These are phyloP conservation scores for Metacarcinus magister DNA, from an alignment of 2,888 invertebrate genomes.

Conservation along the genomic window DNA sequence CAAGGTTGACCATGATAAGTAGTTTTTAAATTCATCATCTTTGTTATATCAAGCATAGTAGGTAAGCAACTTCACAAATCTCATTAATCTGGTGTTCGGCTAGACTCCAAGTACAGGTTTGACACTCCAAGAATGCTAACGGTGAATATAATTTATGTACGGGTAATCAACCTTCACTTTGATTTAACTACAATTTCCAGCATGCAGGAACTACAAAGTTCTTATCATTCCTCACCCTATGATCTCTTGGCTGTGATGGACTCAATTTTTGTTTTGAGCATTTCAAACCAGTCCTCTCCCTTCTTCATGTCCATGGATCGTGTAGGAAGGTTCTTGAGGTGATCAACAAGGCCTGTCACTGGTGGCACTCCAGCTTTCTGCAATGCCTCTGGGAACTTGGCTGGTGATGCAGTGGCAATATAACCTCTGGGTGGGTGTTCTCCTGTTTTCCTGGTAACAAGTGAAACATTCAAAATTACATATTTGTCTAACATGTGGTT, in stretches of 20 bases:
- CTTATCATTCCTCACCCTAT: neutral
- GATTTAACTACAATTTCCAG: neutral
- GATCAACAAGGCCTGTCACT: constrained; percentile 57
- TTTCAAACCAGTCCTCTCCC: constrained; percentile 78
- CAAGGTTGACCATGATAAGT: too few species aligned
- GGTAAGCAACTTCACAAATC: too few species aligned
- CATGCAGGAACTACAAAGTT: neutral
- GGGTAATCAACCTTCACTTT: neutral
- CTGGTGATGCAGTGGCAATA: constrained; percentile 81
- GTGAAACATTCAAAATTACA: neutral
- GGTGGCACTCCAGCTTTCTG: constrained; percentile 63
- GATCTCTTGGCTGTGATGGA: constrained; percentile 35
- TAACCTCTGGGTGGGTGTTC: constrained; percentile 55
- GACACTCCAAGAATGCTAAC: neutral
- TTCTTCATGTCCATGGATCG: constrained; percentile 69
- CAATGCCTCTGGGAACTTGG: constrained; percentile 81
- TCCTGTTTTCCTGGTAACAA: neutral
- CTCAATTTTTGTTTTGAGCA: constrained; percentile 83
- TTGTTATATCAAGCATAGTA: too few species aligned
- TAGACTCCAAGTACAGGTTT: neutral
- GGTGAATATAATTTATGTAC: neutral
- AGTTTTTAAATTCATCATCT: too few species aligned
- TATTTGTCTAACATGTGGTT: neutral
- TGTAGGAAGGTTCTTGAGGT: constrained; percentile 64
- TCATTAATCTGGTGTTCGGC: neutral